Base-by-base conservation (phyloP, 2,113 vertebrate species). In the Limanda limanda region DNA sequence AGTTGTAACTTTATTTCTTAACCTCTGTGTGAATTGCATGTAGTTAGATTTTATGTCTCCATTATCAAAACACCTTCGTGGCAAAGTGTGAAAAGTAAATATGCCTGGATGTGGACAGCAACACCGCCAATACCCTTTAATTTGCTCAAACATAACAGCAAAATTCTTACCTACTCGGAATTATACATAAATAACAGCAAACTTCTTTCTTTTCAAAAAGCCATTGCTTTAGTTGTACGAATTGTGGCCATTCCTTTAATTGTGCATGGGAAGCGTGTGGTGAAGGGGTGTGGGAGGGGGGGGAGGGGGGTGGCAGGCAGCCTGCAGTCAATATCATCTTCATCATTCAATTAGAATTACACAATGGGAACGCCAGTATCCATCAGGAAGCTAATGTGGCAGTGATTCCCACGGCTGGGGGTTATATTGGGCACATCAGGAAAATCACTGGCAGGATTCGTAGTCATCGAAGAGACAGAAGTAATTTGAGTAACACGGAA, bases 361-460 rank as follows among this genome's bases (percentile, higher is more conserved):
- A 92, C 90, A 91, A 91, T 89, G 81, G 86, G 85, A 83, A 78
- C 42, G 82, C 90, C 90, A 89, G 88, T 76, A 90, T 93, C 85
- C 79, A 90, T 93, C 88, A 93, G 80, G 75, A 71, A 80, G 84
- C 86, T 92, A 93, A 93, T 90, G 88, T 90, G 90, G 85, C 86
- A 86, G 88, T 85, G 86, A 91, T 86, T 92, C 90, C 86, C 88
- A 76, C 65, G 79, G 86, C 88, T 12, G 21, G 86, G 54, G n/a
- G 65, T 89, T 79, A 74, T 77, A 91, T 92, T 84, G 83, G 79
- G 79, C 74, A 70, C 76, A 74, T 68, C 68, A 69, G 74, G 59
- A 81, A 18, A 85, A 61, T 56, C 72, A 86, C 79, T 86, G 88
- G 84, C 67, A 77, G 67, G 76, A 87, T 69, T 82, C 65, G 70